Evolutionary conservation across 2,888 invertebrate genomes (phyloP), one percentile per base, ranked within the genome.

Genomic region (Pseudanteris insignis): DNA sequence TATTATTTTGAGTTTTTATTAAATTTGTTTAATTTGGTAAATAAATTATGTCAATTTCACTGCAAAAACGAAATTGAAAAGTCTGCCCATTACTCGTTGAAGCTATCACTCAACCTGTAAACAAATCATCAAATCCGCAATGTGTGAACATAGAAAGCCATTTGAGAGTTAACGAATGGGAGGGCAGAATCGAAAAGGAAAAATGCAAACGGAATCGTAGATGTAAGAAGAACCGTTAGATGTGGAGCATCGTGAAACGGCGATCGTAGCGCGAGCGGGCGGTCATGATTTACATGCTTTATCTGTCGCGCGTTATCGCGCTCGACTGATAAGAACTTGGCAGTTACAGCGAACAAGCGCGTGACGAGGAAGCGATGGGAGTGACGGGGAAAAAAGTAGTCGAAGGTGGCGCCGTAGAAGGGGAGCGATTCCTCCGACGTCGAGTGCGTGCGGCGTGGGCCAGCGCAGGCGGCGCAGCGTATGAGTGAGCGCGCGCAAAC

Each of bases 261-360:
- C 50, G 59, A 59, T 62, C 63, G 57, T 15, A 8, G 14, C 30
- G 50, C 51, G 34, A 40, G 18, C 32, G 34, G 64, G 60, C 51
- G 50, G 61, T 53, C 65, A 57, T 65, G 68, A 69, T 67, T 67
- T 57, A 66, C 54, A 48, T 46, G 50, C 37, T 59, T 67, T 71
- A 71, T 73, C 71, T 48, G 65, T 53, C 64, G 57, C 64, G 60
- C 29, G 64, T 69, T 69, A 72, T 70, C 72, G 58, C 59, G 51
- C 62, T 38, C 64, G 60, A 57, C 67, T 58, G 72, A 74, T 73
- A 74, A 73, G 68, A 60, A 69, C 57, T 65, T 63, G 29, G 54
- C 53, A 59, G 51, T 41, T 48, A 58, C 40, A 38, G 48, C 41
- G 34, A 44, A 32, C 43, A 33, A 43, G 40, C 36, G 24, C 36